Evolutionary conservation across 2,113 vertebrate genomes (phyloP).

Genomic region (Ivindomyrus marchei): DNA sequence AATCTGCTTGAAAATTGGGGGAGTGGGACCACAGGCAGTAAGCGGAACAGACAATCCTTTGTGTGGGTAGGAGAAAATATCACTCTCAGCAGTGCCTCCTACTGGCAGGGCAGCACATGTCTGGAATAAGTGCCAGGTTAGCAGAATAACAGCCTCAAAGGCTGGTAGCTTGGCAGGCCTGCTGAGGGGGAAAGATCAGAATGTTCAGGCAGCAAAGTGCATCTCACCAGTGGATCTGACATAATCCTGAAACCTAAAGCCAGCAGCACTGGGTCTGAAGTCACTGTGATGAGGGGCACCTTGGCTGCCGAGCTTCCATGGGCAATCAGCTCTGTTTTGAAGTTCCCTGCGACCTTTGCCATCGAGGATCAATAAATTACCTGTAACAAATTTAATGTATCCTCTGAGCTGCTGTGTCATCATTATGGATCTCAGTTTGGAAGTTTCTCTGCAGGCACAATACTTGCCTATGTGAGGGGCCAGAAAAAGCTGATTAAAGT

Average conservation of each 20-base stretch:
- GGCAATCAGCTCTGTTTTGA: neutral
- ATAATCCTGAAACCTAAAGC: neutral
- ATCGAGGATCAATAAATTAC: neutral
- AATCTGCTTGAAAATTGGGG: slow-evolving; percentile 23
- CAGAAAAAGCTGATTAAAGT: neutral
- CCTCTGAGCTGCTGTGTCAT: neutral
- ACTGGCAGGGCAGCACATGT: neutral
- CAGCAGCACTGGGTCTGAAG: neutral
- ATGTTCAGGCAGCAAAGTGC: neutral
- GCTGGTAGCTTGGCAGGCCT: neutral
- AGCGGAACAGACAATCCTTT: neutral
- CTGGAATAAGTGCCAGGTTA: neutral
- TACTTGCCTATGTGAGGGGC: neutral
- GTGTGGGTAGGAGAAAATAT: neutral
- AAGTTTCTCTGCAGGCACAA: neutral
- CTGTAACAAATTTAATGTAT: neutral
- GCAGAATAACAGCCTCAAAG: neutral
- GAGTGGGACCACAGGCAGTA: neutral
- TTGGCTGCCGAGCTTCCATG: neutral
- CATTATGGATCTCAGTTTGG: neutral
- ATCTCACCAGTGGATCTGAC: neutral
- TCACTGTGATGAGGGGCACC: neutral
- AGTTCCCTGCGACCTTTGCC: neutral
- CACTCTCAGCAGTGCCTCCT: neutral
- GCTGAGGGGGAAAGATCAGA: neutral